Percentiles rank a stretch among this genome's conserved stretches.
These are phyloP conservation scores for Ridgeia piscesae DNA, from an alignment of 1,140 invertebrate genomes.

Conservation along the genomic window DNA sequence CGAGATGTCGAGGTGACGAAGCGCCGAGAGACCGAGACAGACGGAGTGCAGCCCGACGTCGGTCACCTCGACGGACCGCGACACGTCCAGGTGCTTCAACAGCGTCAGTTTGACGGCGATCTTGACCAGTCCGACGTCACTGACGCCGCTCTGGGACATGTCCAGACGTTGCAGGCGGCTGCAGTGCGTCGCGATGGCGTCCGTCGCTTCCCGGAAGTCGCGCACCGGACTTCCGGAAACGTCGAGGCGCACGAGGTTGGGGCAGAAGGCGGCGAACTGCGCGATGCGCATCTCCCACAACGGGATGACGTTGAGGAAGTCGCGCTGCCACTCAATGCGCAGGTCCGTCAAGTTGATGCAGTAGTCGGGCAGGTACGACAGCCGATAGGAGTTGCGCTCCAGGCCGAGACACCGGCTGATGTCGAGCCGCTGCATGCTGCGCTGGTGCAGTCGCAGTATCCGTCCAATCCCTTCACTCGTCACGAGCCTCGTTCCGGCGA, in stretches of 20 bases:
- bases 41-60: neutral
- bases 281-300: neutral
- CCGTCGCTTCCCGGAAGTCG: neutral
- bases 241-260: neutral
- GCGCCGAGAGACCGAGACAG: neutral
- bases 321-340: neutral
- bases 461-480: neutral
- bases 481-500: neutral
- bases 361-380: neutral
- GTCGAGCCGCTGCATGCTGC: neutral
- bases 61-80: neutral
- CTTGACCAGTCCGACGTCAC: neutral
- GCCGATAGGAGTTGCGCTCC: neutral
- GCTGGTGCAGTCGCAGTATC: neutral
- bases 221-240: neutral
- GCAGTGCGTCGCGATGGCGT: neutral
- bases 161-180: neutral
- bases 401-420: neutral
- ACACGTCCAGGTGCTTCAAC: neutral
- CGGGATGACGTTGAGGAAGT: neutral
- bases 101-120: neutral
- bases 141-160: neutral
- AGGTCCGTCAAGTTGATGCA: neutral
- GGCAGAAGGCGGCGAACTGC: neutral
- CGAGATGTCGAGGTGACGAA: neutral